phyloP scores from a whole-genome alignment of 2,797 vertebrate genomes.

The Sciurus vulgaris region DNA sequence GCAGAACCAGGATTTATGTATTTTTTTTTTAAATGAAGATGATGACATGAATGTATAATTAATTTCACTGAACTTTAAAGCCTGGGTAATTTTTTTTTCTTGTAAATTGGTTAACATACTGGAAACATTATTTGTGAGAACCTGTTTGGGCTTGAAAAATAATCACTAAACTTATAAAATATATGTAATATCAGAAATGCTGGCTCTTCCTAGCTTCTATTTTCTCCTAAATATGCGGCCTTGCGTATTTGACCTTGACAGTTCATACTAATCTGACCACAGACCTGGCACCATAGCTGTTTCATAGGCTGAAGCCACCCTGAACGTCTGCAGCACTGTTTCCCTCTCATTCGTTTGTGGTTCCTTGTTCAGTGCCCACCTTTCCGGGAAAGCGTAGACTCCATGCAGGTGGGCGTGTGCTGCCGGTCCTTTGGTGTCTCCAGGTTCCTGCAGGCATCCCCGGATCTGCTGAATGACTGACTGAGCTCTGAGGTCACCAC shows the following conservation, averaged over 20 bases:
- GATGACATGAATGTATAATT: constrained; percentile 38
- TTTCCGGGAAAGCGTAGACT: background rate
- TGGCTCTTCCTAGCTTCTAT: background rate
- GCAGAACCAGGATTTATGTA: background rate
- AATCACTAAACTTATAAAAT: background rate
- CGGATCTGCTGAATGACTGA: background rate
- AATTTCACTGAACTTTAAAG: constrained; percentile 58
- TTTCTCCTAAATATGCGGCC: background rate
- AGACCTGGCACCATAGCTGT: background rate
- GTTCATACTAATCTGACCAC: background rate
- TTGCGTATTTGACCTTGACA: background rate
- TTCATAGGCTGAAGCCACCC: background rate
- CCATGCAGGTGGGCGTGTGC: background rate
- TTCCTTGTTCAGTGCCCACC: background rate
- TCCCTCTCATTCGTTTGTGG: background rate
- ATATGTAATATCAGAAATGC: background rate
- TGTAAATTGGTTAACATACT: constrained; percentile 10
- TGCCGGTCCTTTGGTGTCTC: background rate
- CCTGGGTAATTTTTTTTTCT: background rate
- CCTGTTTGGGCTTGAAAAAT: constrained; percentile 17
- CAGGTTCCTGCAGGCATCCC: background rate
- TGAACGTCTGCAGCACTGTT: background rate
- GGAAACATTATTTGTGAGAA: constrained; percentile 34
- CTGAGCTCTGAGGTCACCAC: background rate
- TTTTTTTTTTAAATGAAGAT: constrained; percentile 41